Percentiles rank a stretch among this genome's conserved stretches.
Evolutionary conservation across 2,888 invertebrate genomes (phyloP).

Genomic region (Diabrotica balteata): DNA sequence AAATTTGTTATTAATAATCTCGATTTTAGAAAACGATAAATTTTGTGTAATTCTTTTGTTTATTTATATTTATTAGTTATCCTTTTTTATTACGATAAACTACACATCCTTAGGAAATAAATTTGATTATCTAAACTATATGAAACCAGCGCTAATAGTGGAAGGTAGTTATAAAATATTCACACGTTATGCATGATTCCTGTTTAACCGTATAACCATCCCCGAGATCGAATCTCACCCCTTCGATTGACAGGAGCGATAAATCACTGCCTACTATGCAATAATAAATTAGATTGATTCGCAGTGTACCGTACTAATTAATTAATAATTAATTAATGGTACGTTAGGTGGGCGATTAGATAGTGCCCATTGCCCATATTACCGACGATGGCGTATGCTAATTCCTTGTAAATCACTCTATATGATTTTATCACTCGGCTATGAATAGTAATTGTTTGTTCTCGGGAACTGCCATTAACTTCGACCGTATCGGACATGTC

Average conservation of each 20-base stretch:
- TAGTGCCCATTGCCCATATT: conserved; percentile 52
- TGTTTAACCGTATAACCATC: background rate
- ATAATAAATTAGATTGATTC: conserved; percentile 49
- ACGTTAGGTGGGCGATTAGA: conserved; percentile 56
- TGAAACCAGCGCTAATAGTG: too few species aligned
- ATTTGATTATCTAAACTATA: too few species aligned
- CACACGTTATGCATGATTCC: too few species aligned
- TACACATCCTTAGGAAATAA: too few species aligned
- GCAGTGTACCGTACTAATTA: conserved; percentile 48
- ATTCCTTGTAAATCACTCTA: conserved; percentile 60
- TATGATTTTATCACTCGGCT: conserved; percentile 55
- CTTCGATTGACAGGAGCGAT: conserved; percentile 31
- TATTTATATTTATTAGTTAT: too few species aligned
- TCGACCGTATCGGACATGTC: conserved; percentile 12
- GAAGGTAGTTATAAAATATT: too few species aligned
- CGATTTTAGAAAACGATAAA: too few species aligned
- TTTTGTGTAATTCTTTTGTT: too few species aligned
- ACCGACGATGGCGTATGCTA: conserved; percentile 56
- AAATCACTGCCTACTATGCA: conserved; percentile 36
- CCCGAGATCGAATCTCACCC: conserved; percentile 11
- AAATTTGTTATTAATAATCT: too few species aligned
- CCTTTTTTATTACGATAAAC: too few species aligned
- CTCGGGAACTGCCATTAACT: conserved; percentile 16
- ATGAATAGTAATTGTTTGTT: conserved; percentile 53
- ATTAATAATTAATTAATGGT: conserved; percentile 57